phyloP scores from a whole-genome alignment of 2,888 invertebrate species.

The Aricia artaxerxes region DNA sequence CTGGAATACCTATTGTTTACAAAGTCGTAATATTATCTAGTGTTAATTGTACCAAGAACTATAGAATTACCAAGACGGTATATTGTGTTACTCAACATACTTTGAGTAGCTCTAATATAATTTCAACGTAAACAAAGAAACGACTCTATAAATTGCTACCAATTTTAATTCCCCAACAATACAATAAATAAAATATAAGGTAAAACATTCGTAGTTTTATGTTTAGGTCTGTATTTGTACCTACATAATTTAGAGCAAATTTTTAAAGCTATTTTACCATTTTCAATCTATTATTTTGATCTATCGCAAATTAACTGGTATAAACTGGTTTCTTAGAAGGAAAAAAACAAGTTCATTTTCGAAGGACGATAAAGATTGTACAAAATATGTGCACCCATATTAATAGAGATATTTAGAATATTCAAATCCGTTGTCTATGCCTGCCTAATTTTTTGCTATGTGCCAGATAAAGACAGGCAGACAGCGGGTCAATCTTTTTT shows the following conservation, averaged over 20 bases:
- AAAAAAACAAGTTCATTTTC: not conserved
- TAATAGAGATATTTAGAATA: not conserved
- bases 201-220: no score
- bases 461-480: not conserved
- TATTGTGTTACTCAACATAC: not conserved
- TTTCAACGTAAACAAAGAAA: not conserved
- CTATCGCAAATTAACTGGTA: no score
- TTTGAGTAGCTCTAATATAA: not conserved
- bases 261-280: not conserved
- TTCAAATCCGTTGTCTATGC: not conserved
- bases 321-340: not conserved
- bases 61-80: not conserved
- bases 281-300: not conserved
- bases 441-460: not conserved
- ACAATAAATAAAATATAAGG: no score
- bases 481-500: no score
- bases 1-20: not conserved
- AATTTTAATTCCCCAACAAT: not conserved
- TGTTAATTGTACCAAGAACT: not conserved
- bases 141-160: not conserved
- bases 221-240: not conserved
- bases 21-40: not conserved
- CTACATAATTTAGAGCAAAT: no score
- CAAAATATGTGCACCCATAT: not conserved
- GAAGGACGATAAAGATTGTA: not conserved